Conservation (phyloP, 1,140 invertebrate species). For the Nixonia krombeini region DNA sequence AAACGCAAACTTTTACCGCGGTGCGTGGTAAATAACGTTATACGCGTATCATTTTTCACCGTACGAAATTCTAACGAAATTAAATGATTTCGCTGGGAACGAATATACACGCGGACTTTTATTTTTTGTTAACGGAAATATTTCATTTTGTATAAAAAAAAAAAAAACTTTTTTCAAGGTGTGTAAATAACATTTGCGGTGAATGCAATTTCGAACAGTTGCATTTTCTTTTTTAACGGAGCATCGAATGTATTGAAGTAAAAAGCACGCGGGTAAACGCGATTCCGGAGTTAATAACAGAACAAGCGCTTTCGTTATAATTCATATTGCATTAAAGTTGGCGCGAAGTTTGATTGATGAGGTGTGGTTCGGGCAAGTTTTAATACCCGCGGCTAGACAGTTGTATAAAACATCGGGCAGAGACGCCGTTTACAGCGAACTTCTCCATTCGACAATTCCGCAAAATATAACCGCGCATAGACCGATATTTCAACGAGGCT, state of each 20-base stretch:
- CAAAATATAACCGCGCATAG: conserved; percentile 18
- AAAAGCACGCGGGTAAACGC: not conserved
- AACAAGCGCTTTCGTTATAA: conserved; percentile 35
- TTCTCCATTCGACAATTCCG: conserved; percentile 27
- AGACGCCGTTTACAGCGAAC: conserved; percentile 32
- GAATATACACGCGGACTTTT: too few relatives aligned
- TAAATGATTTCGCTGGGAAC: too few relatives aligned
- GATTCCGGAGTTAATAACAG: too few relatives aligned
- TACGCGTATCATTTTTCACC: too few relatives aligned
- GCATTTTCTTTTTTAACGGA: not conserved
- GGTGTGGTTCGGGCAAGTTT: conserved; percentile 39
- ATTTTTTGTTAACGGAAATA: too few relatives aligned
- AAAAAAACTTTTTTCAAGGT: too few relatives aligned
- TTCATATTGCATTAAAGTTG: conserved; percentile 43
- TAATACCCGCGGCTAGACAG: conserved; percentile 26
- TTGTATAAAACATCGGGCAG: conserved; percentile 26
- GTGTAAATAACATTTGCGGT: too few relatives aligned
- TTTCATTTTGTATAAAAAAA: too few relatives aligned
- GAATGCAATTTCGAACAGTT: not conserved
- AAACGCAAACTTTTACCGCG: too few relatives aligned
- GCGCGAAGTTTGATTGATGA: conserved; percentile 43
- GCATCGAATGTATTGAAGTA: not conserved
- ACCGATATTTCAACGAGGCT: too few relatives aligned
- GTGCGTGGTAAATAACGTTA: too few relatives aligned
- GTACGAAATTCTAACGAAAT: too few relatives aligned